phyloP scores from a whole-genome alignment of 35 echinoderm and acorn worm genomes.

The Acanthaster planci region DNA sequence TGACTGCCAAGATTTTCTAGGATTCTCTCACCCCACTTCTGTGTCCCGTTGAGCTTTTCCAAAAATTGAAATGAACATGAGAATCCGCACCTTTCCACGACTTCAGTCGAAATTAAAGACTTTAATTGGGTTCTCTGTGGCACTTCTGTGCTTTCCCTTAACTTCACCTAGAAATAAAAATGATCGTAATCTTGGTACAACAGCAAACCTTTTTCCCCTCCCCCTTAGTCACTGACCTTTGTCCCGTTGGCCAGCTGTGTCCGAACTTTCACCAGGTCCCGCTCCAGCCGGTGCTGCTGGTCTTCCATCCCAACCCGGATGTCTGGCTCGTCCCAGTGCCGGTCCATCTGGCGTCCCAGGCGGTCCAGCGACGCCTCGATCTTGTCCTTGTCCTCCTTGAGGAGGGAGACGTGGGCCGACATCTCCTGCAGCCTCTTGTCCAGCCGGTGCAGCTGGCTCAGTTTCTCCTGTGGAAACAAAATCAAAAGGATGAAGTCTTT shows the following conservation, averaged over 20 bases:
- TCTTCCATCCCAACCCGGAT: slow-evolving; percentile 64
- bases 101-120: too few species aligned
- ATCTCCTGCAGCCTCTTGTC: slow-evolving; percentile 90
- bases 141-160: too few species aligned
- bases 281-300: slow-evolving; percentile 69
- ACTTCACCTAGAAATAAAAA: too few species aligned
- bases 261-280: slow-evolving; percentile 82
- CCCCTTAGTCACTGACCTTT: slow-evolving; percentile 57
- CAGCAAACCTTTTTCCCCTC: too few species aligned
- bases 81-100: too few species aligned
- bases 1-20: too few species aligned
- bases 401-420: slow-evolving; percentile 62
- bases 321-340: slow-evolving; percentile 67
- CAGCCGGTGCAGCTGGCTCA: slow-evolving; percentile 58
- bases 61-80: too few species aligned
- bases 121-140: too few species aligned
- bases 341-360: slow-evolving; percentile 45
- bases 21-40: too few species aligned
- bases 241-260: slow-evolving; percentile 85
- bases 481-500: too few species aligned
- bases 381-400: slow-evolving; percentile 94
- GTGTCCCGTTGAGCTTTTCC: too few species aligned
- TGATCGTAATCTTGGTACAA: too few species aligned
- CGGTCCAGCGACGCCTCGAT: slow-evolving; percentile 80
- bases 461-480: slow-evolving; percentile 85